phyloP scores from a whole-genome alignment of 2,113 vertebrate genomes.

The Trichechus manatus region DNA sequence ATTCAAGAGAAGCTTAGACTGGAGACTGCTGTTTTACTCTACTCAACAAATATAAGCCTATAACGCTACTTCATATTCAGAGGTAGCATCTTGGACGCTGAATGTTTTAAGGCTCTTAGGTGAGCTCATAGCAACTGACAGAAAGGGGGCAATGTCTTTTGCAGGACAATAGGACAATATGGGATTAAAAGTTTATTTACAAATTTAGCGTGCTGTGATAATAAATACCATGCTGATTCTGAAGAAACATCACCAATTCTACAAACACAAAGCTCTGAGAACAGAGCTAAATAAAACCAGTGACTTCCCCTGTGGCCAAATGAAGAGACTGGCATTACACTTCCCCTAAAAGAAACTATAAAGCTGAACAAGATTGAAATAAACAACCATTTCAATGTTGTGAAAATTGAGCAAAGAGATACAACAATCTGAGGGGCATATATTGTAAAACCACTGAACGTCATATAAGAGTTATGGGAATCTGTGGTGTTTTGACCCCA shows the following conservation, averaged over 20 bases:
- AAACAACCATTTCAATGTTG: neutral
- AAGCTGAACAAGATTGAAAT: neutral
- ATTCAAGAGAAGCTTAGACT: neutral
- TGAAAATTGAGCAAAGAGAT: neutral
- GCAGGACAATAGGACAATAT: neutral
- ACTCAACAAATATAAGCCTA: neutral
- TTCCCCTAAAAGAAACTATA: neutral
- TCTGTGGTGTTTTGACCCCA: neutral
- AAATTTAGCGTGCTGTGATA: neutral
- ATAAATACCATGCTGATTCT: neutral
- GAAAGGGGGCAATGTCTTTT: neutral
- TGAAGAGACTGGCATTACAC: neutral
- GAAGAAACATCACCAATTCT: neutral
- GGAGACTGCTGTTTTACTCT: neutral
- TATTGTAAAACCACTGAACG: neutral
- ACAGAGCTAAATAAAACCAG: neutral
- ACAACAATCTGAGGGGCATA: neutral
- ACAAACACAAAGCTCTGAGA: constrained; percentile 25
- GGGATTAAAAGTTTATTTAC: neutral
- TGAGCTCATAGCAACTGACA: neutral
- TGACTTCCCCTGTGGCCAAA: neutral
- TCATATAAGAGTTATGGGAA: neutral
- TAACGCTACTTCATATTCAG: neutral
- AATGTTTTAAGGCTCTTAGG: neutral
- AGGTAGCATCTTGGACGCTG: neutral